These are phyloP conservation scores for Aulostomus chinensis DNA, from an alignment of 2,797 vertebrate genomes.

Conservation along the genomic window DNA sequence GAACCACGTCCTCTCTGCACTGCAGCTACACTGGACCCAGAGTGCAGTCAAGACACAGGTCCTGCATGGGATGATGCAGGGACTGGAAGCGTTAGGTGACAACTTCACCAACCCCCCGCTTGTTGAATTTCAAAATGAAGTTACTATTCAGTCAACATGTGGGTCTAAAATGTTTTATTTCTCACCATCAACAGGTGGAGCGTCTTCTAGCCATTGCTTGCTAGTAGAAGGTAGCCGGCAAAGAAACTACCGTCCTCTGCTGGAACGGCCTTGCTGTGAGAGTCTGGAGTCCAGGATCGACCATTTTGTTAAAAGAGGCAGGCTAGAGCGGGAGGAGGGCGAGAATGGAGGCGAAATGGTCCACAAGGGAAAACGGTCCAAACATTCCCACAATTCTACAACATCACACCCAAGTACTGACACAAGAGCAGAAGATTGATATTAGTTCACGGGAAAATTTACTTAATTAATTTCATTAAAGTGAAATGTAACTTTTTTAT, in stretches of 20 bases:
- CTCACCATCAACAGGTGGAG: slow-evolving; percentile 53
- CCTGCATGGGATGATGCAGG: slow-evolving; percentile 84
- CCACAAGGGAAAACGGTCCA: slow-evolving; percentile 77
- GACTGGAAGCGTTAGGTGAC: slow-evolving; percentile 76
- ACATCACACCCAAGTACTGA: slow-evolving; percentile 13
- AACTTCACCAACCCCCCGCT: no score
- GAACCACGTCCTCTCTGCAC: slow-evolving; percentile 65
- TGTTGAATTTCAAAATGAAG: no score
- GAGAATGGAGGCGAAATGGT: slow-evolving; percentile 68
- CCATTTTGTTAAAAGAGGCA: slow-evolving; percentile 88
- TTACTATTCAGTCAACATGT: no score
- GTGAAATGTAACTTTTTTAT: background rate
- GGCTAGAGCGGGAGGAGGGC: slow-evolving; percentile 73
- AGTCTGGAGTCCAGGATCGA: slow-evolving; percentile 91
- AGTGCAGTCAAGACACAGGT: slow-evolving; percentile 85
- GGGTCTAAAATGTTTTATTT: background rate
- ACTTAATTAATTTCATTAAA: background rate
- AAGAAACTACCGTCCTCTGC: slow-evolving; percentile 85
- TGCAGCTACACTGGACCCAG: slow-evolving; percentile 91
- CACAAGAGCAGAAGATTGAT: slow-evolving; percentile 24
- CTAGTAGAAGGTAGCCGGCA: slow-evolving; percentile 88
- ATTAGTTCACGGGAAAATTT: slow-evolving; percentile 8
- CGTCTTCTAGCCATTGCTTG: slow-evolving; percentile 58
- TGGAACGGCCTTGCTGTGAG: slow-evolving; percentile 89
- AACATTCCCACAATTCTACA: slow-evolving; percentile 53